A percentile compares a stretch with the other conserved stretches of the same genome.
These are phyloP conservation scores for Ferrisia virgata DNA, from an alignment of 2,888 invertebrate species.

Conservation along the genomic window DNA sequence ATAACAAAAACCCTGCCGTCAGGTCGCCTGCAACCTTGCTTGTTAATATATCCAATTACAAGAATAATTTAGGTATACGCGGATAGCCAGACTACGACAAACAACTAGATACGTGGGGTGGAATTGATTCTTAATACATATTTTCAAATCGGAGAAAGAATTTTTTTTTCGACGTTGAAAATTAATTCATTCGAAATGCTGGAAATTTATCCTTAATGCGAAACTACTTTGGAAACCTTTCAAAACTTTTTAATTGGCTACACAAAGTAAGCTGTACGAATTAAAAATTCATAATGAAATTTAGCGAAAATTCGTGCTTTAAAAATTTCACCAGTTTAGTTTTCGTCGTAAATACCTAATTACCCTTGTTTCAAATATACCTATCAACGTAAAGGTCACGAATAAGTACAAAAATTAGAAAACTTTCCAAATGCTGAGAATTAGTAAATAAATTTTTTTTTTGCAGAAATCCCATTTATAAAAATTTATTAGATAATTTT, in stretches of 20 bases:
- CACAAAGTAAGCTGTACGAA: neutral
- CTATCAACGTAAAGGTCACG: neutral
- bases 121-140: too few relatives aligned
- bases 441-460: too few relatives aligned
- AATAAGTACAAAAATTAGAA: neutral
- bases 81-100: too few relatives aligned
- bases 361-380: neutral
- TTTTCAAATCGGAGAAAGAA: too few relatives aligned
- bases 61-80: too few relatives aligned
- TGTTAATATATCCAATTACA: too few relatives aligned
- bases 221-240: neutral
- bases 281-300: neutral
- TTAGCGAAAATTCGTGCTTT: neutral
- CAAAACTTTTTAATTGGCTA: neutral
- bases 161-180: neutral
- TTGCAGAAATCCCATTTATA: too few relatives aligned
- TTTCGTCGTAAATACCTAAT: neutral
- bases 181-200: neutral
- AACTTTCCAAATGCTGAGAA: neutral
- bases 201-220: neutral
- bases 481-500: too few relatives aligned
- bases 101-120: too few relatives aligned
- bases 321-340: neutral
- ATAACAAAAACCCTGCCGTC: too few relatives aligned
- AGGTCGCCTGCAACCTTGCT: neutral